These are phyloP conservation scores for Oryzias melastigma DNA, from an alignment of 2,113 vertebrate genomes.

Conservation along the genomic window DNA sequence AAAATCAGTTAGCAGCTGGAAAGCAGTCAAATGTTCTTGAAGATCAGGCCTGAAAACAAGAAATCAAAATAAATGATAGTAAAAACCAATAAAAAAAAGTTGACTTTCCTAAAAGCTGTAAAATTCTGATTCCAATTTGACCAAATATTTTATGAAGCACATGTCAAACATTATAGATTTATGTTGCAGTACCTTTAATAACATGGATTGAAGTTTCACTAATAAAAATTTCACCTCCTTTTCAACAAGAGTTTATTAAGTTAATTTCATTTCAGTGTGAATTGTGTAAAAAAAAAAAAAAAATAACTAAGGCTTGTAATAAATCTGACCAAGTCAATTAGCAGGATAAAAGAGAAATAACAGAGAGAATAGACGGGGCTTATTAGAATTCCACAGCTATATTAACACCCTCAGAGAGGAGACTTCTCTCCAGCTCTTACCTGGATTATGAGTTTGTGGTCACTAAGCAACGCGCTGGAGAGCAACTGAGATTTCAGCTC, in stretches of 20 bases:
- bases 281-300: conserved; percentile 6
- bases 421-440: conserved; percentile 65
- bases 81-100: no score
- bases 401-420: conserved; percentile 13
- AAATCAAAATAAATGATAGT: no score
- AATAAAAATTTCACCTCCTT: conserved; percentile 31
- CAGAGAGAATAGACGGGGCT: conserved; percentile 11
- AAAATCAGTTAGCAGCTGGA: no score
- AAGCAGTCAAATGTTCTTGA: no score
- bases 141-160: conserved; percentile 56
- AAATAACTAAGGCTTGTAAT: conserved; percentile 25
- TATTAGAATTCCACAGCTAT: conserved; percentile 6
- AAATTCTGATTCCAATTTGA: neutral
- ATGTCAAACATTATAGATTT: conserved; percentile 39
- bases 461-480: conserved; percentile 76
- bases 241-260: conserved; percentile 1
- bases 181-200: conserved; percentile 47
- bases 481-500: conserved; percentile 79
- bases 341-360: conserved; percentile 37
- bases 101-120: no score
- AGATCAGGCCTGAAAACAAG: no score
- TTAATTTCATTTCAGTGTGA: no score
- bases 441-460: conserved; percentile 86
- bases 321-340: conserved; percentile 37
- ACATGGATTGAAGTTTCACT: conserved; percentile 52